A percentile compares a stretch with the other conserved stretches of the same genome.
These are phyloP conservation scores for Burhinus oedicnemus DNA, from an alignment of 2,113 vertebrate species.

Conservation along the genomic window DNA sequence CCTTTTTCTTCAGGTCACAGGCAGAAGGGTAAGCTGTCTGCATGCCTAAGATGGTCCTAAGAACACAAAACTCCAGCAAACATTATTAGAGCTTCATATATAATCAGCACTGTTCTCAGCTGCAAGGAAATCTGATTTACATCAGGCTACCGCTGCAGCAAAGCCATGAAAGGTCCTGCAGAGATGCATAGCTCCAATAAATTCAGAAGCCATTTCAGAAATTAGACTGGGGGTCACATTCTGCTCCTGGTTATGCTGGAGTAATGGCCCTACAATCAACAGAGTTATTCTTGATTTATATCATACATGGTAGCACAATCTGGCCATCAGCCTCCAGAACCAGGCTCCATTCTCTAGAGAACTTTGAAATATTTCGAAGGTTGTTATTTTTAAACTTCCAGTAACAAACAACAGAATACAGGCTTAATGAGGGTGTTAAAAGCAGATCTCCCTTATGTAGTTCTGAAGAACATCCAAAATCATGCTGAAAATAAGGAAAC, in stretches of 20 bases:
- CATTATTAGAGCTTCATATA: slow-evolving; percentile 25
- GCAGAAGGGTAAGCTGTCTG: slow-evolving; percentile 19
- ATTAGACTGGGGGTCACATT: slow-evolving; percentile 46
- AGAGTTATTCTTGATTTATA: neutral
- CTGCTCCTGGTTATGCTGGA: slow-evolving; percentile 15
- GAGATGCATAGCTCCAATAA: slow-evolving; percentile 31
- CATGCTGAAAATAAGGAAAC: neutral
- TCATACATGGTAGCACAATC: neutral
- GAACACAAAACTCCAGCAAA: slow-evolving; percentile 26
- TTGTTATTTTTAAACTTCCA: neutral
- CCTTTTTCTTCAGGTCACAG: slow-evolving; percentile 33
- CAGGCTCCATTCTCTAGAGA: neutral
- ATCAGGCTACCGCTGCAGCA: slow-evolving; percentile 4
- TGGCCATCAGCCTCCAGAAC: neutral
- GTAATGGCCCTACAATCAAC: neutral
- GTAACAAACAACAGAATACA: neutral
- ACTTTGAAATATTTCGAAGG: neutral
- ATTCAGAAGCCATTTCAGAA: slow-evolving; percentile 41
- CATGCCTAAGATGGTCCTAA: neutral
- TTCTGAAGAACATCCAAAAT: neutral
- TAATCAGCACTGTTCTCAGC: slow-evolving; percentile 16
- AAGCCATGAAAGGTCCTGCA: slow-evolving; percentile 22
- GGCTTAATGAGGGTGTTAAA: neutral
- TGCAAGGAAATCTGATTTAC: slow-evolving; percentile 53
- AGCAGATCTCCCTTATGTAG: neutral